These are phyloP conservation scores for Mystacides longicornis DNA, from an alignment of 2,888 invertebrate species.

Conservation along the genomic window DNA sequence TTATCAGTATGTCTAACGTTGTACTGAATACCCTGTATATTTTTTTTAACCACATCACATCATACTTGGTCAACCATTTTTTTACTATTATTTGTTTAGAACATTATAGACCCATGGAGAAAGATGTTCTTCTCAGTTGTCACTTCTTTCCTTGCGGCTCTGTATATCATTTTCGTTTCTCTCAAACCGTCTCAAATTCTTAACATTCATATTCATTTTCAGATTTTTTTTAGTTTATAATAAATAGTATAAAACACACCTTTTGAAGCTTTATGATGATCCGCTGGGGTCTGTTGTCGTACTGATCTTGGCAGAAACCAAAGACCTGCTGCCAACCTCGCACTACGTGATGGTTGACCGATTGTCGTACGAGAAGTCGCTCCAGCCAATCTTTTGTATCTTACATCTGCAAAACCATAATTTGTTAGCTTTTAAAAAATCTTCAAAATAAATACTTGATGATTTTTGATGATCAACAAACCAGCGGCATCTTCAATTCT, in stretches of 20 bases:
- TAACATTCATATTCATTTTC: no score
- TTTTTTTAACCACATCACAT: no score
- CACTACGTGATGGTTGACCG: slow-evolving; percentile 29
- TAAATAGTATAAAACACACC: slow-evolving; percentile 14
- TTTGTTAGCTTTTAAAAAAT: background rate
- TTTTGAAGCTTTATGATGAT: slow-evolving; percentile 22
- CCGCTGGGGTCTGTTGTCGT: slow-evolving; percentile 45
- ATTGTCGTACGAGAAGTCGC: slow-evolving; percentile 28
- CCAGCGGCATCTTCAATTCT: slow-evolving; percentile 48
- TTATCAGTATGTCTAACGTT: no score
- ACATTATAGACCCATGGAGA: no score
- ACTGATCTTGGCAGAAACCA: slow-evolving; percentile 48
- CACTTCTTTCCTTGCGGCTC: no score
- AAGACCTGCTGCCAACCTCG: slow-evolving; percentile 37
- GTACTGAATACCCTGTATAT: no score
- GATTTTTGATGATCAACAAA: slow-evolving; percentile 22
- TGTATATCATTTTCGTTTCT: no score
- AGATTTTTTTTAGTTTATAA: background rate
- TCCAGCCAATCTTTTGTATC: slow-evolving; percentile 44
- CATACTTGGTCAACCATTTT: no score
- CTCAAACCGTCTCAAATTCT: no score
- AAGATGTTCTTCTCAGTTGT: no score
- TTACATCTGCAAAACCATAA: slow-evolving; percentile 35
- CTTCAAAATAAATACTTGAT: background rate
- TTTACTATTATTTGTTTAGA: no score